phyloP scores from a whole-genome alignment of 2,797 vertebrate genomes.

The Poecile montanus region DNA sequence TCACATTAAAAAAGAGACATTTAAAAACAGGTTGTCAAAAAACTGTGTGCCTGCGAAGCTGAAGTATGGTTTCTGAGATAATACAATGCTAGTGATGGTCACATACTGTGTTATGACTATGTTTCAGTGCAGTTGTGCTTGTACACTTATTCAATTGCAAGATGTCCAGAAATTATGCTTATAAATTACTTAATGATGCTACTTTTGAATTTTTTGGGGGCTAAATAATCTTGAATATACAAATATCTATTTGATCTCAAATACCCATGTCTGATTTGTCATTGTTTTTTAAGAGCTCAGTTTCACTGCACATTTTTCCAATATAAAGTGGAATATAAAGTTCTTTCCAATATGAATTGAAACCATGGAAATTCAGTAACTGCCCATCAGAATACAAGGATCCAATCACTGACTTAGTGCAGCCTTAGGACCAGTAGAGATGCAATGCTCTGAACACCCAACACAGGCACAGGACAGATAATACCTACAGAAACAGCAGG shows the following conservation, averaged over 20 bases:
- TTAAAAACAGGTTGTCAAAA: not conserved
- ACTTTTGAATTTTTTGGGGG: not conserved
- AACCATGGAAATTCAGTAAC: not conserved
- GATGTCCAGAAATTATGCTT: not conserved
- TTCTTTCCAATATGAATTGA: not conserved
- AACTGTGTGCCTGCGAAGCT: not conserved
- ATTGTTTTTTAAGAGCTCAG: not conserved
- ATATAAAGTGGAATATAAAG: not conserved
- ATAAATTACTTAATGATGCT: not conserved
- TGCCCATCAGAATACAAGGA: not conserved
- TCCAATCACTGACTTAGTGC: not conserved
- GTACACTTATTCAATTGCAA: not conserved
- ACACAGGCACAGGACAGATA: not conserved
- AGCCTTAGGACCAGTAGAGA: not conserved
- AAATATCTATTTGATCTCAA: not conserved
- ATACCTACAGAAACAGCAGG: not conserved
- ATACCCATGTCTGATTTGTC: rapidly evolving
- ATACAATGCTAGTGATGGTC: not conserved
- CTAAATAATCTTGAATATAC: not conserved
- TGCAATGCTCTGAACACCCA: not conserved
- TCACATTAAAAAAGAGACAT: not conserved
- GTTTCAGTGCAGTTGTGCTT: not conserved
- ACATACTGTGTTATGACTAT: not conserved
- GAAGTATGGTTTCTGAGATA: not conserved
- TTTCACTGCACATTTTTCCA: not conserved